A percentile compares a stretch with the other conserved stretches of the same genome.
phyloP scores from a whole-genome alignment of 2,113 vertebrate species.

The Pongo pygmaeus region DNA sequence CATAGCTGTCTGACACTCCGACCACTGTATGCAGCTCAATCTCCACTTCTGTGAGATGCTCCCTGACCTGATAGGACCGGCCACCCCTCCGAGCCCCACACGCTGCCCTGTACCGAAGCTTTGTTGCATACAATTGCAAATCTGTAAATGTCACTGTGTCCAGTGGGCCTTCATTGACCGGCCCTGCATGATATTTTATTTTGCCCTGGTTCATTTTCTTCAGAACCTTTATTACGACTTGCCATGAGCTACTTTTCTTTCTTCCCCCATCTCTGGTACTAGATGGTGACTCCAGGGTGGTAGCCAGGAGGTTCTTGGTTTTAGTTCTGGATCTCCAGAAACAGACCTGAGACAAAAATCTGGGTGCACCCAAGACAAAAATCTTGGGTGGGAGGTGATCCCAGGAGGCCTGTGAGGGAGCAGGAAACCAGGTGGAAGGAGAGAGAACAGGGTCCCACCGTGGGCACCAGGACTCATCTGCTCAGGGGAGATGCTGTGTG shows the following conservation, averaged over 20 bases:
- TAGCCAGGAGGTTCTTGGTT: background rate
- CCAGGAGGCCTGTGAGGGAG: background rate
- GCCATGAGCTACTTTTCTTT: background rate
- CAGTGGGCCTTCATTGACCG: background rate
- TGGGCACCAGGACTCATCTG: background rate
- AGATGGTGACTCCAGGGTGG: background rate
- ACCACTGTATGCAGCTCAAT: background rate
- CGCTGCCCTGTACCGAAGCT: rapidly evolving
- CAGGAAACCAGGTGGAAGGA: background rate
- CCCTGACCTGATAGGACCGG: too few species aligned
- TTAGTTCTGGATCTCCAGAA: background rate
- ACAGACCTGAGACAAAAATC: background rate
- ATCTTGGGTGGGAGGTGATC: too few species aligned
- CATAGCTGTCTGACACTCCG: background rate
- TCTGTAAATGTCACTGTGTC: background rate
- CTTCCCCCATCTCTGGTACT: background rate
- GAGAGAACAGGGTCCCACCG: background rate
- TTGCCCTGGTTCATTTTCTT: background rate
- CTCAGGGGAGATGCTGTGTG: background rate
- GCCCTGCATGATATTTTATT: background rate
- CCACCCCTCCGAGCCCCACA: background rate
- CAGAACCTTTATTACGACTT: background rate
- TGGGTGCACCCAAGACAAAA: background rate
- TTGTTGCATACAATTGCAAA: background rate
- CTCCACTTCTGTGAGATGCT: background rate